Base-by-base conservation (phyloP, 2,888 invertebrate species). In the Sepiola atlantica region DNA sequence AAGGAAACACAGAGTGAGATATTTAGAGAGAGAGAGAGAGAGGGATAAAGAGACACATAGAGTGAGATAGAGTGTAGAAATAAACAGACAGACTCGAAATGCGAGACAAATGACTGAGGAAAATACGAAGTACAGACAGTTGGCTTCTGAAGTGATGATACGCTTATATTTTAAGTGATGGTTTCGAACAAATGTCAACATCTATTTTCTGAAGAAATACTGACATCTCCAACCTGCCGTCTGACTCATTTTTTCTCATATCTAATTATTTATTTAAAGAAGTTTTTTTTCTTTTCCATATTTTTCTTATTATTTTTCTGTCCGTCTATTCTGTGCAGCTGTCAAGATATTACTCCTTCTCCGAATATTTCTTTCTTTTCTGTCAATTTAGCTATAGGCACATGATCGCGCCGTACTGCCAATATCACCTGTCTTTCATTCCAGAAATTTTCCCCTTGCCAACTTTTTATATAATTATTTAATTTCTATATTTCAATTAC, bases 361-460 rank as follows among this genome's bases (percentile, higher is more conserved):
- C n/a, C 4, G 77, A 4, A 77, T 12, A n/a, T 2, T 77, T 14
- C n/a, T 77, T 14, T n/a, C 18, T 32, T 4, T 1, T n/a, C 0
- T 77, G 77, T n/a, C 77, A 77, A n/a, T 77, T 77, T 77, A n/a
- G 10, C n/a, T 77, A 16, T 14, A 18, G n/a, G n/a, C 77, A 77
- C n/a, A 77, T 77, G 77, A 18, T n/a, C 18, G 32, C n/a, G 77
- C 77, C 77, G 16, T 77, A 77, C 14, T 77, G n/a, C 77, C 77
- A n/a, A 77, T 77, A 77, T n/a, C 77, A 77, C 77, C 77, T 77
- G 77, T 77, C 77, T 32, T n/a, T 77, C 77, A 45, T 77, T n/a
- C n/a, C 77, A 32, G 14, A 32, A n/a, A 77, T n/a, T n/a, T 77
- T 2, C n/a, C 12, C 77, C 21, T 28, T 18, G n/a, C 32, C 77